Evolutionary conservation across 2,113 vertebrate genomes (phyloP).

Genomic region (Neoarius graeffei): DNA sequence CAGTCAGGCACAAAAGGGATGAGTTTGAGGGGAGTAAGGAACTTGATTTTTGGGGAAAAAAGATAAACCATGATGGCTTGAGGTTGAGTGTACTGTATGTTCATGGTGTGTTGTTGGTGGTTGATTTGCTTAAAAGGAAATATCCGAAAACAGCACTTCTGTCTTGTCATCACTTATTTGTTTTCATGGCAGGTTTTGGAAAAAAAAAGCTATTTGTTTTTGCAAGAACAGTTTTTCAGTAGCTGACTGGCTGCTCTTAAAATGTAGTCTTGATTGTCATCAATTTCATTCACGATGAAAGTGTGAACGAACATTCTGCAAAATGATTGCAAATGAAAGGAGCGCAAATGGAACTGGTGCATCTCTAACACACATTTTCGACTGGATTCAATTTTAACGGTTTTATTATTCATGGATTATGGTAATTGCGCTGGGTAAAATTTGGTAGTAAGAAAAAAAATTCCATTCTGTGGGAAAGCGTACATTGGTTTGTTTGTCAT

Average conservation of each 20-base stretch:
- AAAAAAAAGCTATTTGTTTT: not conserved
- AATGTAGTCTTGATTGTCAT: not conserved
- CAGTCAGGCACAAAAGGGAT: not conserved
- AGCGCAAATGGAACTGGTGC: not conserved
- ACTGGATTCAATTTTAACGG: not conserved
- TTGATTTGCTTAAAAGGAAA: not conserved
- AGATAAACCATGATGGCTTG: not conserved
- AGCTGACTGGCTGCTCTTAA: not conserved
- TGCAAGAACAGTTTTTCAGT: slow-evolving; percentile 30
- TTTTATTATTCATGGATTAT: slow-evolving; percentile 1
- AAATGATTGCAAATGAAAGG: not conserved
- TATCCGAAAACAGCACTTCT: not conserved
- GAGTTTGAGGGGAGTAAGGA: not conserved
- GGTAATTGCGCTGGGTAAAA: not conserved
- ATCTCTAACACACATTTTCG: not conserved
- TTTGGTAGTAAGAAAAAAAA: not conserved
- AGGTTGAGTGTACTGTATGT: not conserved
- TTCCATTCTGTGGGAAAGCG: slow-evolving; percentile 27
- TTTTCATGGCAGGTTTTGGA: slow-evolving; percentile 53
- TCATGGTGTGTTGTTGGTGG: not conserved
- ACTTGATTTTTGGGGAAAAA: not conserved
- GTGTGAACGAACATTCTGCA: not conserved
- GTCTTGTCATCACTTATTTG: slow-evolving; percentile 17
- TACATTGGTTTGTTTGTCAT: slow-evolving; percentile 10
- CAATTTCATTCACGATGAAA: not conserved